A percentile compares a stretch with the other conserved stretches of the same genome.
Conservation (phyloP, 2,888 invertebrate species). For the Coelinius sp. region DNA sequence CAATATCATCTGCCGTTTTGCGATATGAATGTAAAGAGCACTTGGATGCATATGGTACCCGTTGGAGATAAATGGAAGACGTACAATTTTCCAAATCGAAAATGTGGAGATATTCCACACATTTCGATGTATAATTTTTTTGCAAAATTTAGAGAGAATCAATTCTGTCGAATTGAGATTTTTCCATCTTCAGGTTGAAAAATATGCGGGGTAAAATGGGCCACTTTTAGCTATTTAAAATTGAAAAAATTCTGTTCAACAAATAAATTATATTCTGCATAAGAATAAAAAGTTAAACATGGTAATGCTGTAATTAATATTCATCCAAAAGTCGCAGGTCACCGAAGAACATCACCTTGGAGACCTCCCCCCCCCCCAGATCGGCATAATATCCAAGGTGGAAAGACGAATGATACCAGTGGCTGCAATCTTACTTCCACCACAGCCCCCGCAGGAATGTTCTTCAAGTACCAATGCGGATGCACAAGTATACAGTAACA, state of each 20-base stretch:
- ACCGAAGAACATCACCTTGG: neutral
- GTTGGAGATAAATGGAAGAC: neutral
- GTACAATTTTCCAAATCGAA: neutral
- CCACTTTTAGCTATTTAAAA: no score
- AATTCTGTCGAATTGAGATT: no score
- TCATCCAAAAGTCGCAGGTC: neutral
- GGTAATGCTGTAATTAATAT: slow-evolving; percentile 3
- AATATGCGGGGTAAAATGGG: neutral
- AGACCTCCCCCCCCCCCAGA: no score
- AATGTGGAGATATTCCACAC: neutral
- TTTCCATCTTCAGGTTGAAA: no score
- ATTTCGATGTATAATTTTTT: neutral
- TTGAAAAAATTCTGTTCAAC: neutral
- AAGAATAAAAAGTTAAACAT: neutral
- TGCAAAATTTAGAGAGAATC: neutral
- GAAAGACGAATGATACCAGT: slow-evolving; percentile 27
- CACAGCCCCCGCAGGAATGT: slow-evolving; percentile 31
- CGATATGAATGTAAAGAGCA: neutral
- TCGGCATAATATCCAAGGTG: neutral
- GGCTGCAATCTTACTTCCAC: slow-evolving; percentile 32
- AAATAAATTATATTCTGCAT: neutral
- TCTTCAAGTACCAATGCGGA: slow-evolving; percentile 35
- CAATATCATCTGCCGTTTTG: neutral
- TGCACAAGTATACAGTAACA: slow-evolving; percentile 27
- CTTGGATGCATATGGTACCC: neutral